Evolutionary conservation across 2,888 invertebrate species (phyloP).

Genomic region (Stratiomys singularior): DNA sequence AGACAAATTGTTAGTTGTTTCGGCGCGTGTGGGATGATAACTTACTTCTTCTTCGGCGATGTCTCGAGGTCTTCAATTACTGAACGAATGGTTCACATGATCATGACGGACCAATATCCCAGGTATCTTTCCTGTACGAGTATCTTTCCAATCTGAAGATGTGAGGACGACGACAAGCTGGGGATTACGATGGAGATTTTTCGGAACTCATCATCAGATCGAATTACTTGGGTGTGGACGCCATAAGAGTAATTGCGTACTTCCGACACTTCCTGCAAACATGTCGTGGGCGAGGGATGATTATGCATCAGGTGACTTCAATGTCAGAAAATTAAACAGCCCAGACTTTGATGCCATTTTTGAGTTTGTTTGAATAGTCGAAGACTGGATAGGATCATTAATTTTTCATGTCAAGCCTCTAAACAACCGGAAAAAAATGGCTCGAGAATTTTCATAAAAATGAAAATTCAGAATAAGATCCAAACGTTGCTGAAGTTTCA

Average conservation of each 20-base stretch:
- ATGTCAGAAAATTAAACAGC: constrained; percentile 25
- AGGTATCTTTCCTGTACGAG: neutral
- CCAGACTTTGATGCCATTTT: too few species aligned
- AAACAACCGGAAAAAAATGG: too few species aligned
- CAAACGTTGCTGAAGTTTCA: too few species aligned
- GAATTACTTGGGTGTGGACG: constrained; percentile 39
- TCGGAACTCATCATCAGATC: constrained; percentile 37
- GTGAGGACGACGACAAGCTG: constrained; percentile 13
- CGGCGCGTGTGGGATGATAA: constrained; percentile 39
- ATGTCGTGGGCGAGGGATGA: constrained; percentile 20
- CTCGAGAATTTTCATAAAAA: too few species aligned
- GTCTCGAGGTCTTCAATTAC: constrained; percentile 43
- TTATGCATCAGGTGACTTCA: constrained; percentile 28
- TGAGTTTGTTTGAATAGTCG: too few species aligned
- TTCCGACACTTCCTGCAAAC: constrained; percentile 44
- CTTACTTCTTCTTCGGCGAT: constrained; percentile 35
- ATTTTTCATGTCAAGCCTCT: too few species aligned
- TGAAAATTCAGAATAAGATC: too few species aligned
- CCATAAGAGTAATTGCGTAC: constrained; percentile 33
- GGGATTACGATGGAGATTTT: constrained; percentile 11
- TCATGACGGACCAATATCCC: constrained; percentile 23
- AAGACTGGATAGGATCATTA: too few species aligned
- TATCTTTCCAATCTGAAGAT: constrained; percentile 1
- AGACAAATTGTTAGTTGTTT: constrained; percentile 38
- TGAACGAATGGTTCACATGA: constrained; percentile 35